Percentiles rank a stretch among this genome's conserved stretches.
Conservation (phyloP, 2,888 invertebrate genomes). For the Alloscopus bannaensis region DNA sequence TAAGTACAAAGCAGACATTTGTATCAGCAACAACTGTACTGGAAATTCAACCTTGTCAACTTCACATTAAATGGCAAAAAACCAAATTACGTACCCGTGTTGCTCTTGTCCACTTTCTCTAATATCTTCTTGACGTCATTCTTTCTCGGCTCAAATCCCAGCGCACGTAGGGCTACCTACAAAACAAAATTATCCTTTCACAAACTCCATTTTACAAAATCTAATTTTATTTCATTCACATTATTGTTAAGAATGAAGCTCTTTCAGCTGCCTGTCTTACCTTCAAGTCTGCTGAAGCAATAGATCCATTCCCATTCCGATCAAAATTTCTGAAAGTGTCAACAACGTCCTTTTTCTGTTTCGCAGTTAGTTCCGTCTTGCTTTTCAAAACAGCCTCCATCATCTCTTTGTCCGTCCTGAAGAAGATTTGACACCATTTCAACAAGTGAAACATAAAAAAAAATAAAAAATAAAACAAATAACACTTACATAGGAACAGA, state of each 20-base stretch:
- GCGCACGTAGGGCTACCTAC: constrained; percentile 61
- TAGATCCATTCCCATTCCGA: constrained; percentile 89
- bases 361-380: constrained; percentile 81
- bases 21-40: no score
- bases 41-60: background rate
- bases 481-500: constrained; percentile 48
- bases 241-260: no score
- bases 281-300: constrained; percentile 94
- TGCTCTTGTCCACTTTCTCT: constrained; percentile 88
- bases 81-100: constrained; percentile 55
- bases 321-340: constrained; percentile 98
- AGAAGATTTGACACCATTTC: background rate
- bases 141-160: constrained; percentile 93
- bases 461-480: no score
- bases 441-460: background rate
- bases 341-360: constrained; percentile 93
- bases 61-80: background rate
- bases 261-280: constrained; percentile 76
- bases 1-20: no score
- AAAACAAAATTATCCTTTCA: background rate
- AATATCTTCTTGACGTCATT: constrained; percentile 98
- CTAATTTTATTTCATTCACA: no score
- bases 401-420: constrained; percentile 58
- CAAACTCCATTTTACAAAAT: no score
- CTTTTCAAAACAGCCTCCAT: constrained; percentile 58